These are phyloP conservation scores for Morpho achilles DNA, from an alignment of 2,888 invertebrate species.

Conservation along the genomic window DNA sequence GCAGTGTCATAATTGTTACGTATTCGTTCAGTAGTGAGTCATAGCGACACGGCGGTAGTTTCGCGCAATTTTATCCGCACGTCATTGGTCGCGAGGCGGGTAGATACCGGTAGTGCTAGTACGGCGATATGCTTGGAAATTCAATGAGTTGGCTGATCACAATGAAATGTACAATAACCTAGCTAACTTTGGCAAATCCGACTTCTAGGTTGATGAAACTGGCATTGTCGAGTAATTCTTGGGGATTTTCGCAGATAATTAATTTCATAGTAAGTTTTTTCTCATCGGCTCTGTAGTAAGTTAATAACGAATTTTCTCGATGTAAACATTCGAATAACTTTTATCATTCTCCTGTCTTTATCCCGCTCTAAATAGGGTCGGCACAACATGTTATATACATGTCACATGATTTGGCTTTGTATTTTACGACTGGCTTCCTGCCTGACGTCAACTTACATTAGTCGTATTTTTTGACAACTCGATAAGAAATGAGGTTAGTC, in stretches of 20 bases:
- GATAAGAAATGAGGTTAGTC: too few species aligned
- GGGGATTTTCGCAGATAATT: conserved; percentile 1
- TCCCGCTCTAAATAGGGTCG: too few species aligned
- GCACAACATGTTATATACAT: too few species aligned
- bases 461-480: too few species aligned
- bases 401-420: too few species aligned
- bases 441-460: too few species aligned
- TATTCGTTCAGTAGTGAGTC: conserved; percentile 54
- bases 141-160: conserved; percentile 32
- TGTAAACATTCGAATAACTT: too few species aligned
- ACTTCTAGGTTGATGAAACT: conserved; percentile 16
- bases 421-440: too few species aligned
- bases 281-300: not conserved
- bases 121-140: conserved; percentile 31
- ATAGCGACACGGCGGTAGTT: conserved; percentile 48
- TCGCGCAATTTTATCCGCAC: conserved; percentile 70
- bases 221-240: conserved; percentile 18
- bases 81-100: conserved; percentile 43
- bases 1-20: conserved; percentile 41
- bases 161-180: conserved; percentile 30
- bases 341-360: too few species aligned
- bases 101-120: conserved; percentile 24
- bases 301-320: not conserved
- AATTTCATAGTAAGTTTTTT: not conserved
- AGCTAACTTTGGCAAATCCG: conserved; percentile 29